Evolutionary conservation across 2,888 invertebrate genomes (phyloP).

Genomic region (Camponotus fellah): DNA sequence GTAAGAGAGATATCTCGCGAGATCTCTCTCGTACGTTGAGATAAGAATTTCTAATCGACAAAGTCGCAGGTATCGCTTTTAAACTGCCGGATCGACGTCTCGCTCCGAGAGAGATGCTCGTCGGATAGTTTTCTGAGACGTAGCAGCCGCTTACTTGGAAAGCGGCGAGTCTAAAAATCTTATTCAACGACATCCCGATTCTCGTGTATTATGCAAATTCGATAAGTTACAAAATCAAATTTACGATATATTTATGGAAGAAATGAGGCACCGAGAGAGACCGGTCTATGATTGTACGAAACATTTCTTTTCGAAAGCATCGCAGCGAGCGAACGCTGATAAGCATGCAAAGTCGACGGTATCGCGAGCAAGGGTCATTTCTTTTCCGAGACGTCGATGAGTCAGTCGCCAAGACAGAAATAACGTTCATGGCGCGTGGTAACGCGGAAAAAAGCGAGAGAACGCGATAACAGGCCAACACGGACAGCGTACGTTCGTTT

Average conservation of each 20-base stretch:
- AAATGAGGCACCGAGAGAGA: constrained; percentile 25
- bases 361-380: constrained; percentile 55
- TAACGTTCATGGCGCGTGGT: constrained; percentile 27
- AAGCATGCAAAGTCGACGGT: constrained; percentile 49
- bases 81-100: constrained; percentile 8
- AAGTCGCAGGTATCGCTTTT: background rate
- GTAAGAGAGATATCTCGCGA: background rate
- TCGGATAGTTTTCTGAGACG: background rate
- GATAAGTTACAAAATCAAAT: constrained; percentile 29
- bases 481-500: constrained; percentile 34
- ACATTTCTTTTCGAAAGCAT: constrained; percentile 32
- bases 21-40: background rate
- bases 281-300: constrained; percentile 9
- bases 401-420: constrained; percentile 53
- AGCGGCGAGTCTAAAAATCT: background rate
- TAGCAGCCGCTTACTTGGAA: background rate
- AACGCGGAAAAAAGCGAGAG: constrained; percentile 21
- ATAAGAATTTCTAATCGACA: constrained; percentile 21
- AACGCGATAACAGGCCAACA: constrained; percentile 28
- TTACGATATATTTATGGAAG: constrained; percentile 27
- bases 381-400: constrained; percentile 50
- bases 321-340: constrained; percentile 36
- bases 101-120: background rate
- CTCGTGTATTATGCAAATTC: constrained; percentile 34
- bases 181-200: background rate